Conservation (phyloP, 2,113 vertebrate genomes). For the Myiagra hebetior region DNA sequence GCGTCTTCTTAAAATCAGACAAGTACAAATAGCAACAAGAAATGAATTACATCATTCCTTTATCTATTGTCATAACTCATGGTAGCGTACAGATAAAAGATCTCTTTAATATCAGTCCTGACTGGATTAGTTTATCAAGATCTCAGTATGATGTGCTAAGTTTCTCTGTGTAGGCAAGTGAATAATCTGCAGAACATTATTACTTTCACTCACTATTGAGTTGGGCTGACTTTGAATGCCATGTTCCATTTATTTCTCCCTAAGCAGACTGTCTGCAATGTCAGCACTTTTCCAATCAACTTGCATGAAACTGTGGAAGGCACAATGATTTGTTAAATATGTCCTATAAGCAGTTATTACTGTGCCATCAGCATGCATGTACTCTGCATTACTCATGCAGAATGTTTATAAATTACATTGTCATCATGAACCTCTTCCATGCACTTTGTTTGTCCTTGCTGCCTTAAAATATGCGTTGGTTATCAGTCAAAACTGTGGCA, state of each 20-base stretch:
- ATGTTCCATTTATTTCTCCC: background rate
- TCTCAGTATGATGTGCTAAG: background rate
- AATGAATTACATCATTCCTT: background rate
- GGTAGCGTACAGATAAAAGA: background rate
- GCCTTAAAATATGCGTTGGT: background rate
- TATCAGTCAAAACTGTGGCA: constrained; percentile 30
- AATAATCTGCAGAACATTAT: background rate
- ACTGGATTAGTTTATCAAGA: background rate
- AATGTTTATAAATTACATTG: constrained; percentile 53
- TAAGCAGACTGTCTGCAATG: background rate
- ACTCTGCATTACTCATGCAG: background rate
- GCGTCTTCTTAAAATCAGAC: background rate
- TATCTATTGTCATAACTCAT: background rate
- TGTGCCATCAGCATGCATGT: background rate
- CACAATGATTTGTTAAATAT: background rate
- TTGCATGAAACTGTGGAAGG: background rate
- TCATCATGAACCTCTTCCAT: background rate
- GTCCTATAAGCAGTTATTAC: background rate
- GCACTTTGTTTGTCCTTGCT: constrained; percentile 23
- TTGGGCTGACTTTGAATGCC: background rate
- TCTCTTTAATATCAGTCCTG: background rate
- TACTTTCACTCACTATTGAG: background rate
- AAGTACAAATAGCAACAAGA: background rate
- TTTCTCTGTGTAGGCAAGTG: background rate
- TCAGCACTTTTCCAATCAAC: constrained; percentile 10